A percentile compares a stretch with the other conserved stretches of the same genome.
phyloP scores from a whole-genome alignment of 2,113 vertebrate genomes.

The Catharus bicknelli region DNA sequence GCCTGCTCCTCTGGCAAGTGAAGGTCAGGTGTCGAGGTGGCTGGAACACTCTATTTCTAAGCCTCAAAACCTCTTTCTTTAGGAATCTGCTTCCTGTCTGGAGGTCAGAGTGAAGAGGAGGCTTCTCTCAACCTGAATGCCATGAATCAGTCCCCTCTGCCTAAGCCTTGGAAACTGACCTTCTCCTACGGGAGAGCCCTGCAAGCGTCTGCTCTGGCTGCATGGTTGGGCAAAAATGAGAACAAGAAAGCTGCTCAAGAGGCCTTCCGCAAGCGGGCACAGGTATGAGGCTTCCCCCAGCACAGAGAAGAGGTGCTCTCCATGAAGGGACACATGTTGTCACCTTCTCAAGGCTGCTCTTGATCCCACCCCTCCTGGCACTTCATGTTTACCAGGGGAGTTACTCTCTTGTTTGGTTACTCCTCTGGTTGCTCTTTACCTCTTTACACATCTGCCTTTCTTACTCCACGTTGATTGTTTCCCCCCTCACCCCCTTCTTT shows the following conservation, averaged over 20 bases:
- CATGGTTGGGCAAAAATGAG: slow-evolving; percentile 86
- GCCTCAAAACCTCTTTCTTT: background rate
- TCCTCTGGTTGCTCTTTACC: background rate
- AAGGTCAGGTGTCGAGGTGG: background rate
- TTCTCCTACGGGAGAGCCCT: slow-evolving; percentile 95
- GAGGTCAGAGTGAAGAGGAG: slow-evolving; percentile 97
- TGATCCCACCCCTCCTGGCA: fast-evolving
- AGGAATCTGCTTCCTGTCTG: slow-evolving; percentile 98
- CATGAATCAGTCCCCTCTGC: slow-evolving; percentile 89
- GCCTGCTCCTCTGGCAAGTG: background rate
- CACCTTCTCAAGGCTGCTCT: background rate
- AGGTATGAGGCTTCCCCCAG: slow-evolving; percentile 70
- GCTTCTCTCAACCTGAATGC: slow-evolving; percentile 92
- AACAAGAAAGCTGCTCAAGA: slow-evolving; percentile 90
- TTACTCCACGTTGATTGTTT: background rate
- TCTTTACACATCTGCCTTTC: background rate
- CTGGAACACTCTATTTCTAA: background rate
- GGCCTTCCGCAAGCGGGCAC: slow-evolving; percentile 85
- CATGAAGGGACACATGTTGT: background rate
- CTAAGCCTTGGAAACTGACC: slow-evolving; percentile 92
- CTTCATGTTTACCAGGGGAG: background rate
- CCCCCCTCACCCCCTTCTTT: background rate
- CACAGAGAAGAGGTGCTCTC: background rate
- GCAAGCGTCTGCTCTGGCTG: slow-evolving; percentile 91
- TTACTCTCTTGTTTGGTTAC: background rate